These are phyloP conservation scores for Latrodectus hesperus DNA, from an alignment of 2,888 invertebrate species.

Conservation along the genomic window DNA sequence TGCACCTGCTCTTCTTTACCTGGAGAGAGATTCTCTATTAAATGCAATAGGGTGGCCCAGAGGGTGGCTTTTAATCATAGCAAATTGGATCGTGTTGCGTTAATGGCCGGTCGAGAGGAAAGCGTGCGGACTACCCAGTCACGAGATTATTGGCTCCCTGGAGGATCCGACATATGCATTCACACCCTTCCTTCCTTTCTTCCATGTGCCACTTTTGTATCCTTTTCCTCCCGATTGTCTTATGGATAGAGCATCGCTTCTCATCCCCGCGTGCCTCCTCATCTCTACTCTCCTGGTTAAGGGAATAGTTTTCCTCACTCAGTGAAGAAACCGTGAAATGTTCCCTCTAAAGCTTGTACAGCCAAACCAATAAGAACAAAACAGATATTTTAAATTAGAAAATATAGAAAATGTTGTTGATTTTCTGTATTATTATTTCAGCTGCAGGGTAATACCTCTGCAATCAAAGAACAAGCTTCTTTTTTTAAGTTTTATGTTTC, in stretches of 20 bases:
- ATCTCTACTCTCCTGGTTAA: too few species aligned
- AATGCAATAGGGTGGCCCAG: slow-evolving; percentile 65
- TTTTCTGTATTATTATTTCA: too few species aligned
- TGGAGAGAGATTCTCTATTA: slow-evolving; percentile 65
- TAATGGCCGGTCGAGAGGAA: slow-evolving; percentile 60
- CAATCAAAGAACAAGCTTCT: too few species aligned
- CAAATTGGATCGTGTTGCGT: slow-evolving; percentile 69
- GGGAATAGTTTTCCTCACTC: too few species aligned
- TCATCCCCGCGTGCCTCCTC: not conserved
- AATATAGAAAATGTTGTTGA: too few species aligned
- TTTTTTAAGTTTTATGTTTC: too few species aligned
- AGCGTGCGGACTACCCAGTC: slow-evolving; percentile 49
- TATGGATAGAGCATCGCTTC: slow-evolving; percentile 6
- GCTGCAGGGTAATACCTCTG: too few species aligned
- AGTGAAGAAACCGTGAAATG: too few species aligned
- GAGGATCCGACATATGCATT: slow-evolving; percentile 57
- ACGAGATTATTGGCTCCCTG: slow-evolving; percentile 61
- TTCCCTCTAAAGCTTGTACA: too few species aligned
- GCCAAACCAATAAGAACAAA: too few species aligned
- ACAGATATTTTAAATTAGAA: too few species aligned
- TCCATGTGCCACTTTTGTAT: not conserved
- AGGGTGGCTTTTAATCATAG: slow-evolving; percentile 68
- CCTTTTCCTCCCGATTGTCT: not conserved
- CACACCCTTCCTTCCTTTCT: slow-evolving; percentile 51
- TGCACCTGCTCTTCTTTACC: slow-evolving; percentile 60